Evolutionary conservation across 2,113 vertebrate genomes (phyloP).

Genomic region (Tenrec ecaudatus): DNA sequence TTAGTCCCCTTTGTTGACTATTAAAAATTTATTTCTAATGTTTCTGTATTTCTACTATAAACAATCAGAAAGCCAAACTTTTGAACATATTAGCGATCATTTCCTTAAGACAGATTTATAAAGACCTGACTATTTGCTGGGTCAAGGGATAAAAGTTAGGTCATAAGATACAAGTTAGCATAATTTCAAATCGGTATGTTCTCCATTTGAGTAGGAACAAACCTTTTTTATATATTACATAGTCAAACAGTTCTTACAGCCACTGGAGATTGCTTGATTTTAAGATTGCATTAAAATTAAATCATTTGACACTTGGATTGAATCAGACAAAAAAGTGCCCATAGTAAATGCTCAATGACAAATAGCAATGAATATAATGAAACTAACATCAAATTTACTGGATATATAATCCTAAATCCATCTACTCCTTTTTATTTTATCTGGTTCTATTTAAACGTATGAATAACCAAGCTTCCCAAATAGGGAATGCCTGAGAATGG

Average conservation of each 20-base stretch:
- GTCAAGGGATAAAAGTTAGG: slow-evolving; percentile 45
- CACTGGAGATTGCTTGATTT: slow-evolving; percentile 45
- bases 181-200: slow-evolving; percentile 56
- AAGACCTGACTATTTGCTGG: slow-evolving; percentile 18
- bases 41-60: slow-evolving; percentile 54
- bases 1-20: slow-evolving; percentile 36
- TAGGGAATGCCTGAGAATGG: not conserved
- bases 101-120: slow-evolving; percentile 49
- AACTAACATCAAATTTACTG: slow-evolving; percentile 40
- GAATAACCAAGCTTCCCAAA: slow-evolving; percentile 16
- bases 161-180: slow-evolving; percentile 55
- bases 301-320: slow-evolving; percentile 51
- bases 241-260: slow-evolving; percentile 38
- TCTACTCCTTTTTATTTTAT: slow-evolving; percentile 15
- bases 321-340: slow-evolving; percentile 29
- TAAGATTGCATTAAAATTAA: slow-evolving; percentile 28
- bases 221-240: slow-evolving; percentile 42
- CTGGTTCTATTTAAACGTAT: slow-evolving; percentile 24
- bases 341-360: not conserved
- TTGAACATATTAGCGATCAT: slow-evolving; percentile 40
- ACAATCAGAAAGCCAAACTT: slow-evolving; percentile 29
- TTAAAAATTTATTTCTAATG: slow-evolving; percentile 7
- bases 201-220: slow-evolving; percentile 37
- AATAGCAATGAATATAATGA: slow-evolving; percentile 10
- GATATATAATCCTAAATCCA: slow-evolving; percentile 5